Evolutionary conservation across 2,113 vertebrate genomes (phyloP).

Genomic region (Perca fluviatilis): DNA sequence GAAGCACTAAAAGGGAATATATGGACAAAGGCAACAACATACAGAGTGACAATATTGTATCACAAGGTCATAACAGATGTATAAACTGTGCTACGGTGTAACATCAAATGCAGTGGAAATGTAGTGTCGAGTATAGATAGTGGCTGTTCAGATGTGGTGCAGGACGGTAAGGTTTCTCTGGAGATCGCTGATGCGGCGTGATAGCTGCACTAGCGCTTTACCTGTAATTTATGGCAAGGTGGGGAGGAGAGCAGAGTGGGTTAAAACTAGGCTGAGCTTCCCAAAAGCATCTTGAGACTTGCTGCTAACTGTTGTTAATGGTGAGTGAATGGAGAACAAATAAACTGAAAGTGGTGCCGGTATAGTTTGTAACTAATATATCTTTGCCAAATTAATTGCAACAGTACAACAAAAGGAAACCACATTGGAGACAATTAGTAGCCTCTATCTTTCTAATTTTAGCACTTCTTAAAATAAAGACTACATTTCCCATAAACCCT

Average conservation of each 20-base stretch:
- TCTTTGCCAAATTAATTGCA: not conserved
- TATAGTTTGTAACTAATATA: not conserved
- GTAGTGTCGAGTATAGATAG: conserved; percentile 62
- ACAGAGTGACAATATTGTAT: conserved; percentile 70
- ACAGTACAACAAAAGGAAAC: not conserved
- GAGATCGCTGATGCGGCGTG: conserved; percentile 53
- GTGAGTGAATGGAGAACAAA: not conserved
- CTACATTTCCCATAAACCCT: not conserved
- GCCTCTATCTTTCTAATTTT: not conserved
- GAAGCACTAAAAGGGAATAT: conserved; percentile 47
- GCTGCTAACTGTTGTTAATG: not conserved
- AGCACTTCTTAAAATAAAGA: not conserved
- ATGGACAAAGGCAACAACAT: conserved; percentile 77
- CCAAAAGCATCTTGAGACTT: conserved; percentile 43
- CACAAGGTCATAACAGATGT: conserved; percentile 70
- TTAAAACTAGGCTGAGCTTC: conserved; percentile 58
- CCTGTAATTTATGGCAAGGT: conserved; percentile 32
- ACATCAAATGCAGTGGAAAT: conserved; percentile 78
- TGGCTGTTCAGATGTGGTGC: conserved; percentile 76
- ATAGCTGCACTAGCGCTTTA: conserved; percentile 18
- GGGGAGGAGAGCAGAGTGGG: conserved; percentile 69
- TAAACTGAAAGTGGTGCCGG: not conserved
- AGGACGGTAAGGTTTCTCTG: conserved; percentile 42
- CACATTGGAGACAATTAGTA: not conserved
- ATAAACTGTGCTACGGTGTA: conserved; percentile 63